Conservation (phyloP, 1,140 invertebrate species). For the Bombus vancouverensis region DNA sequence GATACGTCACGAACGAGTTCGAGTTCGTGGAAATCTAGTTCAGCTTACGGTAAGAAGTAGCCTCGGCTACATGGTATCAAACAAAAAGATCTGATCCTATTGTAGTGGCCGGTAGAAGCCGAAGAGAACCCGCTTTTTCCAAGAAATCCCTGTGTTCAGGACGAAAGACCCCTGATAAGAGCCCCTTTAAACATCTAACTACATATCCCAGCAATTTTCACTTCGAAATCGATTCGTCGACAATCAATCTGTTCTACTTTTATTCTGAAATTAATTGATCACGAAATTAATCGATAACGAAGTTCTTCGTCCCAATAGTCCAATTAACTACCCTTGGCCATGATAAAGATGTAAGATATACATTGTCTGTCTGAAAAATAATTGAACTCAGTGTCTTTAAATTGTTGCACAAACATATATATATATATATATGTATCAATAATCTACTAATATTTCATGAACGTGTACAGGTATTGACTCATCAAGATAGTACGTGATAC, state of each 20-base stretch:
- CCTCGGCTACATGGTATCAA: conserved; percentile 23
- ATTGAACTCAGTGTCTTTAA: too few relatives aligned
- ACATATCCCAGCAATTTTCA: not conserved
- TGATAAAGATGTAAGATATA: too few relatives aligned
- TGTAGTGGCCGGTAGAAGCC: conserved; percentile 2
- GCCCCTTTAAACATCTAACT: conserved; percentile 7
- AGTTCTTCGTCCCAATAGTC: not conserved
- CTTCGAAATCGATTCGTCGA: conserved; percentile 6
- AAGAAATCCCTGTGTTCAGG: not conserved
- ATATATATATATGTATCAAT: too few relatives aligned
- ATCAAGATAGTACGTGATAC: too few relatives aligned
- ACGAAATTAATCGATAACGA: not conserved
- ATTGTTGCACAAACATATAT: too few relatives aligned
- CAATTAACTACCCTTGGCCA: too few relatives aligned
- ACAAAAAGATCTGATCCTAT: conserved; percentile 35
- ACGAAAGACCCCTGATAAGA: conserved; percentile 9
- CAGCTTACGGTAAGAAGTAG: conserved; percentile 26
- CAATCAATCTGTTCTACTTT: not conserved
- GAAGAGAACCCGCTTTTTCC: not conserved
- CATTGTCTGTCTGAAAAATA: too few relatives aligned
- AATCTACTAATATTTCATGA: too few relatives aligned
- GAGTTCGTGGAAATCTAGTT: conserved; percentile 30
- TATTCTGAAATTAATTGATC: not conserved
- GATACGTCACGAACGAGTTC: conserved; percentile 33
- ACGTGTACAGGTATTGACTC: too few relatives aligned